phyloP scores from a whole-genome alignment of 1,140 invertebrate species.

The Tribolium madens region DNA sequence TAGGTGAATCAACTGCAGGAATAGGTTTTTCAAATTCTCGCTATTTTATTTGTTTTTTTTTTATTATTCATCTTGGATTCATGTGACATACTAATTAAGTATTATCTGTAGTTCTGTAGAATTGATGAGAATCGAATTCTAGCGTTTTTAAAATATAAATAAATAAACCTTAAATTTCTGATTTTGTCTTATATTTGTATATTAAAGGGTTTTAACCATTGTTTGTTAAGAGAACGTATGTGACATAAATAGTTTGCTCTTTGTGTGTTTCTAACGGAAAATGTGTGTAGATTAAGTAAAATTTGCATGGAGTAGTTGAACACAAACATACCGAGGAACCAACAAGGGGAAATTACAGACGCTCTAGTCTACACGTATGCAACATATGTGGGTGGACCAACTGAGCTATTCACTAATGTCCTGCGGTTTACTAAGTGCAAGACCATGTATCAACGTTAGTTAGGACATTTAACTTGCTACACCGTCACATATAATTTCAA shows the following conservation, averaged over 20 bases:
- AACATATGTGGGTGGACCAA: slow-evolving; percentile 39
- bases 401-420: slow-evolving; percentile 36
- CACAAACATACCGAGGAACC: background rate
- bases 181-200: no score
- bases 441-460: slow-evolving; percentile 45
- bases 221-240: background rate
- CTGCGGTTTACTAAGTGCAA: slow-evolving; percentile 42
- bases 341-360: slow-evolving; percentile 39
- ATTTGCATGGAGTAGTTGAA: slow-evolving; percentile 21
- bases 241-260: slow-evolving; percentile 8
- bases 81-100: no score
- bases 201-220: background rate
- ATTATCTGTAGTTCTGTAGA: no score
- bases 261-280: background rate
- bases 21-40: no score
- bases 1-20: no score
- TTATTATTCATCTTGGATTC: no score
- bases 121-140: no score
- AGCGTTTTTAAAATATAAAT: no score
- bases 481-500: slow-evolving; percentile 43
- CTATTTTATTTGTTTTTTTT: no score
- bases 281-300: background rate
- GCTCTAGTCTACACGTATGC: slow-evolving; percentile 31
- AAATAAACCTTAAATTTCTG: no score
- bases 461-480: slow-evolving; percentile 43